A percentile compares a stretch with the other conserved stretches of the same genome.
phyloP scores from a whole-genome alignment of 2,888 invertebrate genomes.

The Conistra vaccinii region DNA sequence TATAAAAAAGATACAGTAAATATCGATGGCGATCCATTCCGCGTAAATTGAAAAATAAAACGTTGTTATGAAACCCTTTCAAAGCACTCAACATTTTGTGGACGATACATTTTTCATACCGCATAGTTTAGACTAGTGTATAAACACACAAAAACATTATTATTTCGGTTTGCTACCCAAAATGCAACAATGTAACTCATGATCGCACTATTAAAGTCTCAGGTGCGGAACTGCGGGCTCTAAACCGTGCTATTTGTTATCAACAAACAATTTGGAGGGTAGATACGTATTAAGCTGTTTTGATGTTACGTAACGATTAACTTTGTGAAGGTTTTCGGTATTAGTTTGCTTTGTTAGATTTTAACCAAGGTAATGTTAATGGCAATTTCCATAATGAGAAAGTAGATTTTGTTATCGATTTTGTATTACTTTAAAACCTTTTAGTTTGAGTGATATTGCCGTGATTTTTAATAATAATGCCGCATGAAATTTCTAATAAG shows the following conservation, averaged over 20 bases:
- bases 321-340: slow-evolving; percentile 32
- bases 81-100: neutral
- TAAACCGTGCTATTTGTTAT: slow-evolving; percentile 62
- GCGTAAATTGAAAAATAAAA: slow-evolving; percentile 18
- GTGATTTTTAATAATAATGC: slow-evolving; percentile 19
- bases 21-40: slow-evolving; percentile 19
- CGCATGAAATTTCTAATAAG: neutral
- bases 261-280: slow-evolving; percentile 56
- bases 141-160: neutral
- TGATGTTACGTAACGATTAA: slow-evolving; percentile 46
- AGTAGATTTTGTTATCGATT: slow-evolving; percentile 29
- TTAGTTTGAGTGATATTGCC: slow-evolving; percentile 5
- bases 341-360: slow-evolving; percentile 31
- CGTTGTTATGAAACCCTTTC: neutral
- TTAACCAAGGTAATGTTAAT: slow-evolving; percentile 21
- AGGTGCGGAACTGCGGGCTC: slow-evolving; percentile 51
- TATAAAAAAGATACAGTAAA: neutral
- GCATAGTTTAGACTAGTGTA: neutral
- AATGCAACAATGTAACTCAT: slow-evolving; percentile 61
- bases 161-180: slow-evolving; percentile 17
- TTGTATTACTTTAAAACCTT: slow-evolving; percentile 10
- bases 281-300: slow-evolving; percentile 36
- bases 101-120: neutral
- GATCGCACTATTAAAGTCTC: slow-evolving; percentile 56
- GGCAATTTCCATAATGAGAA: slow-evolving; percentile 35